phyloP scores from a whole-genome alignment of 2,888 invertebrate species.

The Pantelozetes paolii region DNA sequence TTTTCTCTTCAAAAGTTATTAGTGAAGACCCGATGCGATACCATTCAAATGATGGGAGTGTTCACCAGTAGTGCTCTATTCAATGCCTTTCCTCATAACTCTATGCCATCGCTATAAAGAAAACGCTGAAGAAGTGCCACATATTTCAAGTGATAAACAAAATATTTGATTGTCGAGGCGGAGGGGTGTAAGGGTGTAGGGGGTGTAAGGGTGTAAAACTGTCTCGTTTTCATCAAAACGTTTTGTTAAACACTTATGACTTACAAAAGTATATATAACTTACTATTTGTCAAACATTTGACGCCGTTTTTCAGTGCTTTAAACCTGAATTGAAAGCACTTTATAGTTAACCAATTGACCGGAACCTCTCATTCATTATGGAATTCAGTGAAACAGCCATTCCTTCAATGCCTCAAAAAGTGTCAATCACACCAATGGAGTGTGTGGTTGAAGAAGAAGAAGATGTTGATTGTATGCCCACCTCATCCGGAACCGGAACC shows the following conservation, averaged over 20 bases:
- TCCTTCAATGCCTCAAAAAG: neutral
- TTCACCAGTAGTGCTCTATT: neutral
- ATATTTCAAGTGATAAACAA: conserved; percentile 13
- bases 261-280: neutral
- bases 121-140: conserved; percentile 5
- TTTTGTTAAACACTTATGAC: conserved; percentile 23
- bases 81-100: neutral
- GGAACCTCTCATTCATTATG: neutral
- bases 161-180: conserved; percentile 28
- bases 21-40: conserved; percentile 25
- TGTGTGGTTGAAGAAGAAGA: conserved; percentile 15
- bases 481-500: neutral
- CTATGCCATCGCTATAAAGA: neutral
- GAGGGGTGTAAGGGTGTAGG: too few species aligned
- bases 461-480: neutral
- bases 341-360: neutral
- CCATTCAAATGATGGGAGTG: conserved; percentile 29
- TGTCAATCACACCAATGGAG: conserved; percentile 18
- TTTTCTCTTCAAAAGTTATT: neutral
- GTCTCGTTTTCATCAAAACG: neutral
- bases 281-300: neutral
- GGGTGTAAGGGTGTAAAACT: neutral
- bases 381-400: conserved; percentile 22
- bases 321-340: neutral
- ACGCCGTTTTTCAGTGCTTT: neutral